Evolutionary conservation across 2,797 vertebrate species (phyloP).

Genomic region (Sebastes matsubarae): DNA sequence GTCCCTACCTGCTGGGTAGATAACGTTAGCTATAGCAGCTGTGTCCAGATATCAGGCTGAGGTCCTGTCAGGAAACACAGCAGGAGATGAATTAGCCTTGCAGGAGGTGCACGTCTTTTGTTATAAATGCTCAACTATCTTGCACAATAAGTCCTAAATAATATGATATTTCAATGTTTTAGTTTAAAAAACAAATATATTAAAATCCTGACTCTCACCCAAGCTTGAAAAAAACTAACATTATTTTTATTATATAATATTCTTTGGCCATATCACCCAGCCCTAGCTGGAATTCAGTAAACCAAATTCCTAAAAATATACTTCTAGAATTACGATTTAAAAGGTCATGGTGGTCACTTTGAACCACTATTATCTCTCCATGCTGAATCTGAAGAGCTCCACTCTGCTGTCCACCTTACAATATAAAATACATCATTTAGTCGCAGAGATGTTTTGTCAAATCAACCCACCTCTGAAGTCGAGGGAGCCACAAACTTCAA

Average conservation of each 20-base stretch:
- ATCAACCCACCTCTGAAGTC: neutral
- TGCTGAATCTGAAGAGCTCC: neutral
- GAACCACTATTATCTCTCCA: neutral
- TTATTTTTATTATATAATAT: too few species aligned
- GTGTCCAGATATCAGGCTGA: neutral
- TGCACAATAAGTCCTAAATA: neutral
- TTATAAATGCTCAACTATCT: neutral
- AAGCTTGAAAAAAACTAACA: neutral
- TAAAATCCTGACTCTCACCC: neutral
- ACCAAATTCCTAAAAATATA: neutral
- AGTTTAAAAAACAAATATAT: neutral
- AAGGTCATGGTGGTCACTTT: neutral
- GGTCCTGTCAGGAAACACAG: conserved; percentile 6
- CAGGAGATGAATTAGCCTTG: neutral
- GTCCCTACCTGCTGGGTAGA: neutral
- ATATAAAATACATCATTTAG: neutral
- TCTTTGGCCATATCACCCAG: neutral
- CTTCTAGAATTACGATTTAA: neutral
- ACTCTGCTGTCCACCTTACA: neutral
- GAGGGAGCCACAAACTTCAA: too few species aligned
- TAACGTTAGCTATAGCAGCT: neutral
- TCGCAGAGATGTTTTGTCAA: neutral
- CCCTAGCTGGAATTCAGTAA: neutral
- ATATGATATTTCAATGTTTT: neutral
- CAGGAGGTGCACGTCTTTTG: neutral